Conservation (phyloP, 2,113 vertebrate species). For the Coregonus clupeaformis region DNA sequence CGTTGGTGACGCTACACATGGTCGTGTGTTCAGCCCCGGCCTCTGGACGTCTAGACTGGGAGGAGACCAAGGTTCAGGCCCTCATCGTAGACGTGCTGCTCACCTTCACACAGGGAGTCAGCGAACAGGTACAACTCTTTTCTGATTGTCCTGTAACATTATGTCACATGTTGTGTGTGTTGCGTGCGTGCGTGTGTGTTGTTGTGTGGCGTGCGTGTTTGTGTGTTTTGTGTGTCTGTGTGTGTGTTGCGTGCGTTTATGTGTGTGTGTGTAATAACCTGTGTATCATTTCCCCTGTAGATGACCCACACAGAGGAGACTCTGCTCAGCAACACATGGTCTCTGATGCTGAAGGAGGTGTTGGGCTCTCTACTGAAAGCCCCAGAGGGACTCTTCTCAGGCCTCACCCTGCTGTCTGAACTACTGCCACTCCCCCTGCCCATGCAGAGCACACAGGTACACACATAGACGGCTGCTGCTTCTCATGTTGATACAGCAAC, state of each 20-base stretch:
- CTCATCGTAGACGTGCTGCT: constrained; percentile 92
- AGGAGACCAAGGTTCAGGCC: constrained; percentile 92
- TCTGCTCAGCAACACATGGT: constrained; percentile 96
- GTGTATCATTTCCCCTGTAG: constrained; percentile 57
- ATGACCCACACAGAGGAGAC: constrained; percentile 96
- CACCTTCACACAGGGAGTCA: constrained; percentile 95
- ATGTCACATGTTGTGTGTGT: neutral
- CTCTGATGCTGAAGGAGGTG: constrained; percentile 96
- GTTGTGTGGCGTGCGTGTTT: no score
- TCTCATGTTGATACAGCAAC: no score
- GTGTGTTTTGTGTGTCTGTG: neutral
- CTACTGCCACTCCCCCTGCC: constrained; percentile 95
- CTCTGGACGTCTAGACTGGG: constrained; percentile 89
- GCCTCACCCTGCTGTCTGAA: constrained; percentile 92
- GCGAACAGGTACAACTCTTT: constrained; percentile 76
- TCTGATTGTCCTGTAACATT: neutral
- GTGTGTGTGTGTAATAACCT: neutral
- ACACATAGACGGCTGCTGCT: neutral
- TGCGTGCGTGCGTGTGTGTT: no score
- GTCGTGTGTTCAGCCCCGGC: constrained; percentile 95
- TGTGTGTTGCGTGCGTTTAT: neutral
- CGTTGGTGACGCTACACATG: constrained; percentile 93
- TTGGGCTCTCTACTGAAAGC: constrained; percentile 88
- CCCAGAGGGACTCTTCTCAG: constrained; percentile 96
- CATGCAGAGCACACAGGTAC: constrained; percentile 98